These are phyloP conservation scores for Hippoglossus hippoglossus DNA, from an alignment of 2,797 vertebrate species.

Conservation along the genomic window DNA sequence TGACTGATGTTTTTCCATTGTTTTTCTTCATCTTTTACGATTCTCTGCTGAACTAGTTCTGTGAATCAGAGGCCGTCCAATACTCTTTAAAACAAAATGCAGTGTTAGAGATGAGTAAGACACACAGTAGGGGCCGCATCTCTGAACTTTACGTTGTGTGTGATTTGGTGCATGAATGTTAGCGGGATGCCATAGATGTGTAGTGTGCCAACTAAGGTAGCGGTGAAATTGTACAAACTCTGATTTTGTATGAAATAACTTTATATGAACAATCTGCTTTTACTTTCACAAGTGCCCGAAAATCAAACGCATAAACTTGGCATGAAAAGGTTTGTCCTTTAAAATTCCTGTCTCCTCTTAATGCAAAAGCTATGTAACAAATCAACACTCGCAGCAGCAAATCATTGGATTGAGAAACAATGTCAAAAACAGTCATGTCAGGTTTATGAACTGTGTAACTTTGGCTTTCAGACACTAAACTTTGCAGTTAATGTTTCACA, in stretches of 20 bases:
- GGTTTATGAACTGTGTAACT: conserved; percentile 52
- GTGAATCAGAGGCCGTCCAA: conserved; percentile 33
- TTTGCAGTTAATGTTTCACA: conserved; percentile 47
- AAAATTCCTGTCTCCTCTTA: conserved; percentile 30
- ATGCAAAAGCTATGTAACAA: conserved; percentile 29
- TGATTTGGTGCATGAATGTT: conserved; percentile 69
- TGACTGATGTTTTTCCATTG: neutral
- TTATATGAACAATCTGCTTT: conserved; percentile 73
- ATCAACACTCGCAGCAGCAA: conserved; percentile 20
- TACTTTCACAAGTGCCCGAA: conserved; percentile 64
- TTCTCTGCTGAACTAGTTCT: conserved; percentile 34
- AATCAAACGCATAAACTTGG: conserved; percentile 64
- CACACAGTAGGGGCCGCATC: conserved; percentile 48
- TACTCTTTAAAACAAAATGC: conserved; percentile 35
- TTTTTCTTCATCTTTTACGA: conserved; percentile 23
- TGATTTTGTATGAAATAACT: conserved; percentile 75
- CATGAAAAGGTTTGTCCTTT: conserved; percentile 55
- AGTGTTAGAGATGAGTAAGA: conserved; percentile 48
- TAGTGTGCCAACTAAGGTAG: conserved; percentile 72
- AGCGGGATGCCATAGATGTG: conserved; percentile 60
- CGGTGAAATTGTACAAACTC: conserved; percentile 68
- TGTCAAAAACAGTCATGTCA: conserved; percentile 47
- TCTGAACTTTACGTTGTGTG: conserved; percentile 60
- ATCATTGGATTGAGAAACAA: conserved; percentile 7
- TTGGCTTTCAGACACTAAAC: conserved; percentile 62